phyloP scores from a whole-genome alignment of 2,113 vertebrate genomes.

The Chaetodon auriga region DNA sequence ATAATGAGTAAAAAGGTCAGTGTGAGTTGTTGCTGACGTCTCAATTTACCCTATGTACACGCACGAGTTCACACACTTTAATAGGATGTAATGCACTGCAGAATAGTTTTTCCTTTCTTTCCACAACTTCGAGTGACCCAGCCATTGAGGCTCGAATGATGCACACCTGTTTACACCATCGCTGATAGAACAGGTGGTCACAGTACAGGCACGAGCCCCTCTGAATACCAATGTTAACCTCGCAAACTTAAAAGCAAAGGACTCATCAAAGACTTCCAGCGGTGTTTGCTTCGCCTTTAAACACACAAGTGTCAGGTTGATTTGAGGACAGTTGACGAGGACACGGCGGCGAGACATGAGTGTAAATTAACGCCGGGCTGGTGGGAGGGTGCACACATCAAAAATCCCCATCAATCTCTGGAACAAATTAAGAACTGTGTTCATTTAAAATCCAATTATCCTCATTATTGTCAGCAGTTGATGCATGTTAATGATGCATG shows the following conservation, averaged over 20 bases:
- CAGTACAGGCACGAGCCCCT: no score
- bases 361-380: conserved; percentile 5
- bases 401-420: conserved; percentile 72
- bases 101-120: not conserved
- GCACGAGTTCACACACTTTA: not conserved
- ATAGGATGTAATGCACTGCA: not conserved
- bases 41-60: no score
- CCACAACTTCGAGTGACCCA: not conserved
- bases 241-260: not conserved
- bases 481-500: conserved; percentile 76
- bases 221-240: not conserved
- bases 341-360: conserved; percentile 13
- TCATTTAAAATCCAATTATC: conserved; percentile 81
- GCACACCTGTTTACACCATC: no score
- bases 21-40: no score
- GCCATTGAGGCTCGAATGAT: not conserved
- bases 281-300: not conserved
- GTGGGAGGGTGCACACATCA: conserved; percentile 48
- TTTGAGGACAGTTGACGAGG: conserved; percentile 12
- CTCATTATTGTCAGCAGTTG: conserved; percentile 71
- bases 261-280: not conserved
- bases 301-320: conserved; percentile 6
- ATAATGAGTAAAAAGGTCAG: no score
- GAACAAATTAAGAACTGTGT: conserved; percentile 71
- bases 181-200: not conserved